Conservation (phyloP, 2,113 vertebrate species). For the Xiphophorus hellerii region DNA sequence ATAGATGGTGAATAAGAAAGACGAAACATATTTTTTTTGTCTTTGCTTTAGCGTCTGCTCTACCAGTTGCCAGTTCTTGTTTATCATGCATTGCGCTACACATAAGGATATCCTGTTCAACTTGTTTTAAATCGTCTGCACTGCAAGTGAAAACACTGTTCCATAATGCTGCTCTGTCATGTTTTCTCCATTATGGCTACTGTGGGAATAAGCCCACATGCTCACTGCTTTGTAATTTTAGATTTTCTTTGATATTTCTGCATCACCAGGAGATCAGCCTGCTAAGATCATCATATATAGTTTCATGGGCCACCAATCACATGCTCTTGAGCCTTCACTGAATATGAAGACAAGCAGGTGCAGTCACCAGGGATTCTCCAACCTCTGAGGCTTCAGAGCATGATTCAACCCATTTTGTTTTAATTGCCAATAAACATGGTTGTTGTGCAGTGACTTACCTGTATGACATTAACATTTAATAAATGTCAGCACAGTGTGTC, state of each 20-base stretch:
- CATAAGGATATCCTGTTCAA: slow-evolving; percentile 28
- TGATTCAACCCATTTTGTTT: slow-evolving; percentile 33
- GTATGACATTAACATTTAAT: slow-evolving; percentile 45
- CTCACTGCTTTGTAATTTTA: slow-evolving; percentile 56
- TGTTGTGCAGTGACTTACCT: slow-evolving; percentile 15
- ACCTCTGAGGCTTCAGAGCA: slow-evolving; percentile 33
- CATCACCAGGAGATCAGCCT: slow-evolving; percentile 33
- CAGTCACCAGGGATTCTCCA: slow-evolving; percentile 52
- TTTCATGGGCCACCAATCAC: slow-evolving; percentile 52
- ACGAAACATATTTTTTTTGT: not conserved
- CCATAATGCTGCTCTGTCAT: slow-evolving; percentile 31
- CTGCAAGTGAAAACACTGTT: slow-evolving; percentile 25
- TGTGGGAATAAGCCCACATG: slow-evolving; percentile 34
- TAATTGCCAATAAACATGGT: slow-evolving; percentile 42
- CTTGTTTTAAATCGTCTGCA: slow-evolving; percentile 15
- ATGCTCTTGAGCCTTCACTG: slow-evolving; percentile 48
- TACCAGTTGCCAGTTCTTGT: slow-evolving; percentile 3
- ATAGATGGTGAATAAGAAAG: not conserved
- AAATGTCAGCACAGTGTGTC: slow-evolving; percentile 37
- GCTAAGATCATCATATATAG: slow-evolving; percentile 57
- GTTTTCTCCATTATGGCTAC: slow-evolving; percentile 57
- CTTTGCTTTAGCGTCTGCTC: slow-evolving; percentile 1
- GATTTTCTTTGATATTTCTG: slow-evolving; percentile 49
- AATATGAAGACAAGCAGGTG: slow-evolving; percentile 61
- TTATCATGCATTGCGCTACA: slow-evolving; percentile 25